Conservation (phyloP, 2,797 vertebrate species). For the Myripristis jacobus region DNA sequence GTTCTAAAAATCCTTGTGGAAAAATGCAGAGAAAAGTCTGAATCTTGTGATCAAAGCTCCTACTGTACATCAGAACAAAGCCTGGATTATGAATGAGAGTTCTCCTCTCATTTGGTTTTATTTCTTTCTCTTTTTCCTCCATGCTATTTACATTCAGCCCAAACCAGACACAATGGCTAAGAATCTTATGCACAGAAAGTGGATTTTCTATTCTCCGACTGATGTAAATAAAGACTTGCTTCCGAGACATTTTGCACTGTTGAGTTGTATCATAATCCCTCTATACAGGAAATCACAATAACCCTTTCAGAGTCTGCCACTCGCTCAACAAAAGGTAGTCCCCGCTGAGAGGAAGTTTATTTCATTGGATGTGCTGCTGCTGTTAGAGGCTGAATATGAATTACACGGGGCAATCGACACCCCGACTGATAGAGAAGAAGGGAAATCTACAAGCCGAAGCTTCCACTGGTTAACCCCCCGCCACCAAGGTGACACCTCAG, state of each 20-base stretch:
- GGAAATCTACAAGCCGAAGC: conserved; percentile 51
- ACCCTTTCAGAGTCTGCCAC: background rate
- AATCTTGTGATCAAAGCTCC: conserved; percentile 29
- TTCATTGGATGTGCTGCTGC: background rate
- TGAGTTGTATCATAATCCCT: conserved; percentile 26
- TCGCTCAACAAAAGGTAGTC: background rate
- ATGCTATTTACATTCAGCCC: conserved; percentile 30
- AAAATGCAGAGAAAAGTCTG: conserved; percentile 18
- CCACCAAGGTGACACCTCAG: too few relatives aligned
- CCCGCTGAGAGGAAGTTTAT: conserved; percentile 5
- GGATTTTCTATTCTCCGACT: conserved; percentile 39
- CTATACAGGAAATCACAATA: conserved; percentile 31
- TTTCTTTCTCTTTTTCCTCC: conserved; percentile 6
- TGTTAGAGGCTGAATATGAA: conserved; percentile 12
- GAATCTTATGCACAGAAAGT: conserved; percentile 28
- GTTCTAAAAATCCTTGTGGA: conserved; percentile 2
- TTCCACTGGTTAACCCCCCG: too few relatives aligned
- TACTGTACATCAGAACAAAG: conserved; percentile 24
- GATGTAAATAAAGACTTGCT: conserved; percentile 33
- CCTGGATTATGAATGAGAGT: conserved; percentile 29
- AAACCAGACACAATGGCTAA: conserved; percentile 36
- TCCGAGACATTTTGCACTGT: conserved; percentile 13
- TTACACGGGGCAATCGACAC: background rate
- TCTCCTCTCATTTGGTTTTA: conserved; percentile 20
- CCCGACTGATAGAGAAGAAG: background rate